A percentile compares a stretch with the other conserved stretches of the same genome.
phyloP scores from a whole-genome alignment of 2,888 invertebrate species.

The Lysandra coridon region DNA sequence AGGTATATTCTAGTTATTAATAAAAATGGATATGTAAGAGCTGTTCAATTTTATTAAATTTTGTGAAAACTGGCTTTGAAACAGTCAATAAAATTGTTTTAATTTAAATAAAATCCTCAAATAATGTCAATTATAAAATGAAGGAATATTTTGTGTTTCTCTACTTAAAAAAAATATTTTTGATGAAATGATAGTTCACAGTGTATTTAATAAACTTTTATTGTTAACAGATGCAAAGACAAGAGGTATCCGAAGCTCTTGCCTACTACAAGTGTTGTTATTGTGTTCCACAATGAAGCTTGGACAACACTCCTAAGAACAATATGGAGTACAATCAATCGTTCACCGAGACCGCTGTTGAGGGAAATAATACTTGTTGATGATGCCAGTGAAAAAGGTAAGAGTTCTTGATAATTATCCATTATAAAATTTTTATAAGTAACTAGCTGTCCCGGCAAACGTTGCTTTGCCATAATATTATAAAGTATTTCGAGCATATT shows the following conservation, averaged over 20 bases:
- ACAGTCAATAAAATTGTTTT: too few relatives aligned
- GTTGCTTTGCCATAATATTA: too few relatives aligned
- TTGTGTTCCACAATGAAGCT: conserved; percentile 99
- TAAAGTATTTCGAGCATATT: too few relatives aligned
- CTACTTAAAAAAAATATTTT: background rate
- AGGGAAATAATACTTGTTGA: conserved; percentile 98
- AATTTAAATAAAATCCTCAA: background rate
- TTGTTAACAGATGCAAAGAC: conserved; percentile 84
- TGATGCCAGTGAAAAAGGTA: conserved; percentile 97
- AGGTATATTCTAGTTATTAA: too few relatives aligned
- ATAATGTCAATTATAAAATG: background rate
- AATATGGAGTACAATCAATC: conserved; percentile 97
- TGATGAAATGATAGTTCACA: background rate
- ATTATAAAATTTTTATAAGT: too few relatives aligned
- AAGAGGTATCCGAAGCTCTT: conserved; percentile 89
- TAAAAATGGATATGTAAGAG: too few relatives aligned
- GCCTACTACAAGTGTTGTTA: conserved; percentile 97
- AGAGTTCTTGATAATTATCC: conserved; percentile 18
- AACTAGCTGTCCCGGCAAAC: too few relatives aligned
- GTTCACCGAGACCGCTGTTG: conserved; percentile 92
- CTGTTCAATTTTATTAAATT: too few relatives aligned
- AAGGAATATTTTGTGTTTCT: background rate
- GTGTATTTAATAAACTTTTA: background rate
- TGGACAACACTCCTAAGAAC: conserved; percentile 98
- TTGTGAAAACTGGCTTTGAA: too few relatives aligned